Conservation (phyloP, 2,888 invertebrate species). For the Nemotelus nigrinus region DNA sequence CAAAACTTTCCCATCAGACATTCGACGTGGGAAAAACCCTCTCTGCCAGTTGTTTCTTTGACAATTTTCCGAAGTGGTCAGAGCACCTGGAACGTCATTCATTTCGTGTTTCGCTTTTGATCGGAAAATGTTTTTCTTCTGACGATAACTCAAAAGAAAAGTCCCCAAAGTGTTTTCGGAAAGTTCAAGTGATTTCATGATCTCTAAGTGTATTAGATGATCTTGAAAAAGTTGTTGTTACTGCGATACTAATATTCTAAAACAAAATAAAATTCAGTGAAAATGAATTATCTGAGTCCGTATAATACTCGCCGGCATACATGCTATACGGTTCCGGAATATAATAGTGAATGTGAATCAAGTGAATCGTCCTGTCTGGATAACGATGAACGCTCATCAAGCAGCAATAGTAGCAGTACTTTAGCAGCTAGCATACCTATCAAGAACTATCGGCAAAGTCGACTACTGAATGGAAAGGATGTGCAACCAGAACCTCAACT, state of each 20-base stretch:
- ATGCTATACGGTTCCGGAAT: slow-evolving; percentile 63
- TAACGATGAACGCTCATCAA: slow-evolving; percentile 23
- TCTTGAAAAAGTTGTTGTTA: no score
- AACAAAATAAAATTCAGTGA: neutral
- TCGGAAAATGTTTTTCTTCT: neutral
- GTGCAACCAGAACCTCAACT: slow-evolving; percentile 65
- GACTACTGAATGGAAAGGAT: neutral
- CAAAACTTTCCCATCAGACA: no score
- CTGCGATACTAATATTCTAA: no score
- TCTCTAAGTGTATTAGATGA: no score
- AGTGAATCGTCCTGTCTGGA: slow-evolving; percentile 53
- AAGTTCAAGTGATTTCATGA: no score
- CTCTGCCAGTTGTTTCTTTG: no score
- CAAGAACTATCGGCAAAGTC: neutral
- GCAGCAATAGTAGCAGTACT: slow-evolving; percentile 25
- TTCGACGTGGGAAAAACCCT: no score
- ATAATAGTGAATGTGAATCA: slow-evolving; percentile 49
- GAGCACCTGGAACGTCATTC: no score
- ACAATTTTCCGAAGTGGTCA: no score
- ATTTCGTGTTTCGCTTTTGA: no score
- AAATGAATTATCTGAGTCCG: slow-evolving; percentile 24
- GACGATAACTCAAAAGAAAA: neutral
- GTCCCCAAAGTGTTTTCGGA: neutral
- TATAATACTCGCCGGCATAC: slow-evolving; percentile 50
- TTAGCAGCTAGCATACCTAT: neutral